Conservation (phyloP, 2,113 vertebrate species). For the Psittacula cyanocephala region DNA sequence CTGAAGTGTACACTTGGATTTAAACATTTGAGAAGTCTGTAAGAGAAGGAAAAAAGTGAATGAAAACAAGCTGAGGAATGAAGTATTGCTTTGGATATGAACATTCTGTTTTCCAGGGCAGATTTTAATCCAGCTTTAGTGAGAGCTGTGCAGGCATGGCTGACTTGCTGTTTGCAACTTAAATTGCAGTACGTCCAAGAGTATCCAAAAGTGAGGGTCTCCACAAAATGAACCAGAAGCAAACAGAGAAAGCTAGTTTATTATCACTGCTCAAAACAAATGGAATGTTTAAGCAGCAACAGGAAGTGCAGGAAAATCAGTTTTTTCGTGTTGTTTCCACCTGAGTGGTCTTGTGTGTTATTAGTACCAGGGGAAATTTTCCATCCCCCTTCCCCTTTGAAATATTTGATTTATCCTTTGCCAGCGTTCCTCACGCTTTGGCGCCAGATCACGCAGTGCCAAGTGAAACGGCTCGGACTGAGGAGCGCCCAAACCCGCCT, state of each 20-base stretch:
- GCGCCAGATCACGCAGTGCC: not conserved
- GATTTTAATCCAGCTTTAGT: not conserved
- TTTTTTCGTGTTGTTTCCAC: not conserved
- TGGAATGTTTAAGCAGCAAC: not conserved
- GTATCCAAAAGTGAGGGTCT: not conserved
- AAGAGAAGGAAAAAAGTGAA: not conserved
- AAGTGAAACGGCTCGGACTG: accelerated
- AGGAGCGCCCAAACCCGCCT: no score
- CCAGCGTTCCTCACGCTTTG: accelerated
- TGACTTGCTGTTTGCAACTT: not conserved
- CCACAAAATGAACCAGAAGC: not conserved
- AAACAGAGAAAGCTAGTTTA: not conserved
- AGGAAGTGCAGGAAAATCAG: not conserved
- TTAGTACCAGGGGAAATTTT: not conserved
- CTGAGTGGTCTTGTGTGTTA: not conserved
- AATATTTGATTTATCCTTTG: not conserved
- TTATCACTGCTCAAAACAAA: not conserved
- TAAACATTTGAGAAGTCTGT: not conserved
- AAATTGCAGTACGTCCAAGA: not conserved
- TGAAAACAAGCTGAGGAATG: not conserved
- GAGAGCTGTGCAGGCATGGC: not conserved
- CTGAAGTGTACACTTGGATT: not conserved
- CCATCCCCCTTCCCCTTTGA: no score
- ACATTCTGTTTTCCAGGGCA: not conserved
- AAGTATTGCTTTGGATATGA: not conserved